Evolutionary conservation across 2,888 invertebrate genomes (phyloP), one percentile per base, ranked within the genome.

Genomic region (Ormyrus thymus): DNA sequence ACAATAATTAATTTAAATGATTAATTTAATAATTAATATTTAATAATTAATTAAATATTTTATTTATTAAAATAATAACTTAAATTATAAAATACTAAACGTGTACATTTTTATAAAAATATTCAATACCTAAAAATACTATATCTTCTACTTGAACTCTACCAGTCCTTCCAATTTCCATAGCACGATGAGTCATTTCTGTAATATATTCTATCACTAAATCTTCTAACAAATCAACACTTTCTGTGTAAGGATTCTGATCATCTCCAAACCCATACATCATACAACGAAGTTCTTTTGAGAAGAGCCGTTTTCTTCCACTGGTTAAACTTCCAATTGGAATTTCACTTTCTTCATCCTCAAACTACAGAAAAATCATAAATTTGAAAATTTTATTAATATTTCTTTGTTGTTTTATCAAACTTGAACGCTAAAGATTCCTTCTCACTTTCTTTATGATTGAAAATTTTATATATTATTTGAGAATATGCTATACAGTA

Each of bases 201-300:
- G 97, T 97, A 48, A 99, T 97, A 90, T 97, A 99, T 91, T 99
- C 98, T 84, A 99, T 97, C 0, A 99, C 98, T 65, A 99, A 91
- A 90, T 99, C 98, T 91, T 99, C 99, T 68, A 99, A 92, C 65
- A 98, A 93, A 89, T 99, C 99, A 0, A 99, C 98, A 88, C 98
- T 98, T 91, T 99, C 99, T 1, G 99, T 99, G 87, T 98, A 99
- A 0, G 99, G 99, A 91, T 98, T 99, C 90, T 98, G 97, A 89
- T 99, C 99, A 90, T 99, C 99, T 6, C 99, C 99, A 92, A 99
- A 99, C 0, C 99, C 99, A 90, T 97, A 99, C 97, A 99, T 98
- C 99, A 99, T 99, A 85, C 97, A 97, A 50, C 98, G 93, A 59
- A 98, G 90, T 90, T 97, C 97, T 90, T 97, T 97, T 78, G 97